These are phyloP conservation scores for Cydia amplana DNA, from an alignment of 1,140 invertebrate species.

Conservation along the genomic window DNA sequence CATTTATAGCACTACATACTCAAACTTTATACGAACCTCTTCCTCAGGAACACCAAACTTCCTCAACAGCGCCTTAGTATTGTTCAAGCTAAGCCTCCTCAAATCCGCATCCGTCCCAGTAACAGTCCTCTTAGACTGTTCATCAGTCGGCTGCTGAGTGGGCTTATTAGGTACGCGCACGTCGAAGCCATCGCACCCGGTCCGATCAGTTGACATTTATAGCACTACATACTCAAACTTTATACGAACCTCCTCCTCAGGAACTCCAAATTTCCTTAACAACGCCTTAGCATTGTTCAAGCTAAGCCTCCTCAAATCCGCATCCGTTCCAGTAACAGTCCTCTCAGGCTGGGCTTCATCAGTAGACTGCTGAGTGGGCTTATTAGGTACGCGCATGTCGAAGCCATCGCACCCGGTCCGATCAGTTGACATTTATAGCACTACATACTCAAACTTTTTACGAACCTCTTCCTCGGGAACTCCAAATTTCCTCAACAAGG, in stretches of 20 bases:
- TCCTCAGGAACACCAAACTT: slow-evolving; percentile 98
- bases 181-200: slow-evolving; percentile 87
- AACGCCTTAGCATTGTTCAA: slow-evolving; percentile 98
- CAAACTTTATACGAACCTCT: too few species aligned
- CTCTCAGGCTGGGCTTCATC: slow-evolving; percentile 96
- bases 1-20: too few species aligned
- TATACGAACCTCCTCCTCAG: slow-evolving; percentile 88
- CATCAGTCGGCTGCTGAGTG: slow-evolving; percentile 92
- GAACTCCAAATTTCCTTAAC: slow-evolving; percentile 97
- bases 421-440: too few species aligned
- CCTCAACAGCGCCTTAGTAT: slow-evolving; percentile 96
- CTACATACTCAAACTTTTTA: neutral
- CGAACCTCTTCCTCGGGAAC: slow-evolving; percentile 93
- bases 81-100: slow-evolving; percentile 94
- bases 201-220: too few species aligned
- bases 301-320: slow-evolving; percentile 96
- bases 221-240: too few species aligned
- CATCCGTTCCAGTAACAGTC: slow-evolving; percentile 99
- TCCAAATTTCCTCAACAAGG: slow-evolving; percentile 96
- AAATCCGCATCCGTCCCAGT: slow-evolving; percentile 99
- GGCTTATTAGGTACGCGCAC: slow-evolving; percentile 98
- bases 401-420: slow-evolving; percentile 90
- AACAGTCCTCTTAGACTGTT: slow-evolving; percentile 96
- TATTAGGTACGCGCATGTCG: slow-evolving; percentile 95
- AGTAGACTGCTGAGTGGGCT: slow-evolving; percentile 93